These are phyloP conservation scores for Hyphantria cunea DNA, from an alignment of 1,140 invertebrate species.

Conservation along the genomic window DNA sequence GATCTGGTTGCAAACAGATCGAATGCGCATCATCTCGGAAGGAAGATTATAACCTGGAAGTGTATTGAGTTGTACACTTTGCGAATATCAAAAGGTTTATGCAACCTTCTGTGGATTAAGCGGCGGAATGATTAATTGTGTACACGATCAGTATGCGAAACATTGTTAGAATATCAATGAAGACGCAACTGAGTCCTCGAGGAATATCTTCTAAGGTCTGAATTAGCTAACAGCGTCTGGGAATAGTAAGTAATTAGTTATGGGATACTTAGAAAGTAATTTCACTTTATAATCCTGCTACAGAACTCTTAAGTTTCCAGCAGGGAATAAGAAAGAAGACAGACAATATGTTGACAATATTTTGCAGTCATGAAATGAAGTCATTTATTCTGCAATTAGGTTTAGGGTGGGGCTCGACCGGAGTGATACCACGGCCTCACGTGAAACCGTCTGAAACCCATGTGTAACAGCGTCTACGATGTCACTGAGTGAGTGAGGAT, in stretches of 20 bases:
- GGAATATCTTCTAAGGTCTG: not conserved
- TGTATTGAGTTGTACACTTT: not conserved
- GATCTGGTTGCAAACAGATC: slow-evolving; percentile 14
- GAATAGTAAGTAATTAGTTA: not conserved
- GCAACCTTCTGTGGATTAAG: slow-evolving; percentile 33
- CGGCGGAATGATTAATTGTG: slow-evolving; percentile 30
- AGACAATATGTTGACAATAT: too few species aligned
- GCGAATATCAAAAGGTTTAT: slow-evolving; percentile 28
- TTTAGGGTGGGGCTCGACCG: too few species aligned
- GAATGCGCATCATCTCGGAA: slow-evolving; percentile 33
- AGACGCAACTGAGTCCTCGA: not conserved
- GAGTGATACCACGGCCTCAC: too few species aligned
- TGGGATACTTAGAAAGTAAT: not conserved
- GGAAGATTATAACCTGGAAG: slow-evolving; percentile 31
- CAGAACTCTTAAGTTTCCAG: not conserved
- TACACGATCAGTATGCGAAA: not conserved
- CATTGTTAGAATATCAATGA: not conserved
- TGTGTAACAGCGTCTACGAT: too few species aligned
- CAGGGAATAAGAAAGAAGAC: too few species aligned
- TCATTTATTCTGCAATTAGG: too few species aligned
- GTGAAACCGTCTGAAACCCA: too few species aligned
- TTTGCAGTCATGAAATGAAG: too few species aligned
- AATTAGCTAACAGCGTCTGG: not conserved
- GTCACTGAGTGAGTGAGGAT: too few species aligned
- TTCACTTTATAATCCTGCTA: not conserved